Evolutionary conservation across 1,140 invertebrate genomes (phyloP), one percentile per base, ranked within the genome.

Genomic region (Drosophila grimshawi): DNA sequence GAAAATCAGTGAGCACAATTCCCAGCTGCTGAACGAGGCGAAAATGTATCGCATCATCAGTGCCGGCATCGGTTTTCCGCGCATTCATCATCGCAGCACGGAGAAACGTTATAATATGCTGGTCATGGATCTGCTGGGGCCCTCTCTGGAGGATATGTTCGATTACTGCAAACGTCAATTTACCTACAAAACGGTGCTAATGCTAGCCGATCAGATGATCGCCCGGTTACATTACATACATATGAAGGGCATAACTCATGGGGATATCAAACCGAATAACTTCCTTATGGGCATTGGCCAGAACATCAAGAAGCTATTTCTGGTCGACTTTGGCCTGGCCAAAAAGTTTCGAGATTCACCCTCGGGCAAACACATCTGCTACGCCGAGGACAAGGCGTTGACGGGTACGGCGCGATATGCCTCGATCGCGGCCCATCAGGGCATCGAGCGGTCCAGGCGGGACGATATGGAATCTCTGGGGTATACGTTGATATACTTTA

Each of bases 391-490:
- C 92, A 99, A 99, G 94, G 99, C 98, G 94, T 94, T 99, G 68
- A 99, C 98, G 45, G 97, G 98, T 52, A 99, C 98, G 37, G 98
- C 98, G 27, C 95, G 98, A 86, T 99, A 99, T 94, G 98, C 98
- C 57, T 98, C 97, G 56, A 98, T 99, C 81, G 99, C 99, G 93
- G 98, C 98, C 69, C 98, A 99, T 93, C 94, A 99, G 81, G 98
- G 98, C 76, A 97, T 97, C 93, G 97, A 97, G 93, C 96, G 97
- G 90, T 96, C 96, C 90, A 96, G 98, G 76, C 95, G 98, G 76
- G 98, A 99, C 93, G 98, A 99, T 91, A 97, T 99, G 97, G 98
- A 99, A 93, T 98, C 97, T 4, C 94, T 99, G 49, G 98, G 98
- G 62, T 99, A 99, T 93, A 97, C 98, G 72, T 95, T 99, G 86